A percentile compares a stretch with the other conserved stretches of the same genome.
These are phyloP conservation scores for Dilophus febrilis DNA, from an alignment of 2,888 invertebrate species.

Conservation along the genomic window DNA sequence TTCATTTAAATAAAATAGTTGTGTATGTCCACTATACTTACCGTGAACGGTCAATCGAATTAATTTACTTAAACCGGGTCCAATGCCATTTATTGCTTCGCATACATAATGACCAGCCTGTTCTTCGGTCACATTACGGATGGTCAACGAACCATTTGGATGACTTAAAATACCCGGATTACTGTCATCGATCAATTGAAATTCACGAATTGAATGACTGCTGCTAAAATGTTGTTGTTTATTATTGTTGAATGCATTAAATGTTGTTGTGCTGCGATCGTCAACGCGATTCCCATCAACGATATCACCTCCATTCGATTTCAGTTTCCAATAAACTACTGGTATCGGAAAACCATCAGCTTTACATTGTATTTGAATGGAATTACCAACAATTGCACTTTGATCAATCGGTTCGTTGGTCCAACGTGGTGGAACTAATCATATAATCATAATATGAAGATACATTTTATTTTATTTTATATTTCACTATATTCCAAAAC, in stretches of 20 bases:
- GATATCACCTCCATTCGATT: slow-evolving; percentile 24
- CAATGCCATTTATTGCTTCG: slow-evolving; percentile 42
- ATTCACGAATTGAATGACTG: slow-evolving; percentile 35
- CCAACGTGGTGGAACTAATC: slow-evolving; percentile 58
- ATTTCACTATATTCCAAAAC: slow-evolving; percentile 1
- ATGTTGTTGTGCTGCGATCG: too few species aligned
- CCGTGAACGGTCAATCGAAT: slow-evolving; percentile 43
- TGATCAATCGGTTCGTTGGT: slow-evolving; percentile 53
- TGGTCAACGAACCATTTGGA: slow-evolving; percentile 34
- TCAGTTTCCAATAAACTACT: slow-evolving; percentile 35
- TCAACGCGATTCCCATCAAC: too few species aligned
- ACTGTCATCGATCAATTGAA: slow-evolving; percentile 28
- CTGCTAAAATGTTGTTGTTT: slow-evolving; percentile 31
- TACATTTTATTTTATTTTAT: slow-evolving; percentile 1
- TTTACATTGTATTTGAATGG: slow-evolving; percentile 49
- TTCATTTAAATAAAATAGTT: not conserved
- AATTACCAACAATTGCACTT: slow-evolving; percentile 52
- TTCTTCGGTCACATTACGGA: slow-evolving; percentile 34
- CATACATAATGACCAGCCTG: slow-evolving; percentile 40
- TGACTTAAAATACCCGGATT: slow-evolving; percentile 26
- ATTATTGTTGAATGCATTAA: not conserved
- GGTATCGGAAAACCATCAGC: slow-evolving; percentile 62
- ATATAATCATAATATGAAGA: not conserved
- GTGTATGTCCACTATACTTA: slow-evolving; percentile 17
- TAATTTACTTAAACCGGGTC: slow-evolving; percentile 42